phyloP scores from a whole-genome alignment of 2,888 invertebrate genomes.

The Eilema griseolum region DNA sequence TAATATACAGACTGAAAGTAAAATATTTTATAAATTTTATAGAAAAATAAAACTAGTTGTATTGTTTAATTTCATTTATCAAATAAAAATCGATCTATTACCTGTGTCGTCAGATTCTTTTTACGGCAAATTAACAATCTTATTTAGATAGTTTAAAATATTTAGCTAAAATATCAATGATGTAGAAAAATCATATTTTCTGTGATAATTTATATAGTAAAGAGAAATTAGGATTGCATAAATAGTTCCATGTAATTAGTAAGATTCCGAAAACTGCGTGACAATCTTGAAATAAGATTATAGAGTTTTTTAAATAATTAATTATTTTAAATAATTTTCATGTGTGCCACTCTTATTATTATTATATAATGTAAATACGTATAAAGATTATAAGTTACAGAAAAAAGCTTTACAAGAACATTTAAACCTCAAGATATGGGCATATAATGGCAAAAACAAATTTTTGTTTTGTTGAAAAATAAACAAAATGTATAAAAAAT shows the following conservation, averaged over 20 bases:
- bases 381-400: conserved; percentile 36
- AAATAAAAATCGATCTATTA: conserved; percentile 9
- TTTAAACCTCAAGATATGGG: conserved; percentile 43
- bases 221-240: conserved; percentile 57
- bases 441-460: conserved; percentile 42
- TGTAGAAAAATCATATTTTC: conserved; percentile 65
- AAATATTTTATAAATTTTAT: conserved; percentile 60
- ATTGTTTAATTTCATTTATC: conserved; percentile 25
- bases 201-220: conserved; percentile 70
- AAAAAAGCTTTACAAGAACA: conserved; percentile 42
- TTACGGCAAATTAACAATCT: conserved; percentile 26
- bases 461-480: conserved; percentile 62
- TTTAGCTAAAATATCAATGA: conserved; percentile 50
- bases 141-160: conserved; percentile 50
- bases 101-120: conserved; percentile 36
- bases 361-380: conserved; percentile 43
- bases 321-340: conserved; percentile 27
- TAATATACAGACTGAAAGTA: conserved; percentile 58
- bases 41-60: conserved; percentile 31
- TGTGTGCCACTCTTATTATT: conserved; percentile 48
- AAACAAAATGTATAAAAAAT: conserved; percentile 68
- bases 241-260: conserved; percentile 45
- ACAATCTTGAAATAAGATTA: conserved; percentile 31
- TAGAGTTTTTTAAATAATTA: conserved; percentile 33
- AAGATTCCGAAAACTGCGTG: conserved; percentile 42